Evolutionary conservation across 23 tunicate genomes (phyloP).

Genomic region (Ciona savignyi): DNA sequence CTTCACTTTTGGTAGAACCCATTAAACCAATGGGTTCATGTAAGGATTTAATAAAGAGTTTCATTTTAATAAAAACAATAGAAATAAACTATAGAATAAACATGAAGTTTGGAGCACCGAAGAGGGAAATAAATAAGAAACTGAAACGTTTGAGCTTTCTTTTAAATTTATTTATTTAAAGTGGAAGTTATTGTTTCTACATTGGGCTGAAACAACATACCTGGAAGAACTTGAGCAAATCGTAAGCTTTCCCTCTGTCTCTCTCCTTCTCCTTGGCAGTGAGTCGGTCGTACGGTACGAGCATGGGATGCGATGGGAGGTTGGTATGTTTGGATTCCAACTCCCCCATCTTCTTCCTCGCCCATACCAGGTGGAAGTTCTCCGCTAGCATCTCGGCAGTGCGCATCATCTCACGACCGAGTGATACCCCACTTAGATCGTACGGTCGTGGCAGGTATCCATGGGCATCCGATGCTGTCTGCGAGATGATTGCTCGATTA

Average conservation of each 20-base stretch:
- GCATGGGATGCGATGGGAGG: constrained; percentile 25
- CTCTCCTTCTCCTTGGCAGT: constrained; percentile 96
- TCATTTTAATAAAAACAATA: no score
- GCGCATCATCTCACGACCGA: constrained; percentile 72
- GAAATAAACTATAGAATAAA: no score
- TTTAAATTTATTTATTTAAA: no score
- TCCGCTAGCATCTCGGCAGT: constrained; percentile 96
- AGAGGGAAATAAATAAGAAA: no score
- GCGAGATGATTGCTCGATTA: no score
- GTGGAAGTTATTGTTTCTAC: no score
- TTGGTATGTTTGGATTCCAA: constrained; percentile 54
- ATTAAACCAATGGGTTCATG: no score
- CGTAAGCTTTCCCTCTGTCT: constrained; percentile 83
- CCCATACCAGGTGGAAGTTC: constrained; percentile 96
- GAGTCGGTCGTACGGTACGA: constrained; percentile 89
- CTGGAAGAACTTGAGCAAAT: constrained; percentile 81
- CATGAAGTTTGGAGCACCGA: no score
- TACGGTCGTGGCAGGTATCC: constrained; percentile 80
- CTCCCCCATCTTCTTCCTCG: constrained; percentile 82
- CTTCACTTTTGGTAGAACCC: no score
- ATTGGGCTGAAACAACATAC: no score
- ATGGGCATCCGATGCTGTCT: constrained; percentile 25
- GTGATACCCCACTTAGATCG: constrained; percentile 55
- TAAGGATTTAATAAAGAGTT: no score
- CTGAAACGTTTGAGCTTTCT: no score